A percentile compares a stretch with the other conserved stretches of the same genome.
Evolutionary conservation across 1,140 invertebrate genomes (phyloP).

Genomic region (Drosophila ogumai): DNA sequence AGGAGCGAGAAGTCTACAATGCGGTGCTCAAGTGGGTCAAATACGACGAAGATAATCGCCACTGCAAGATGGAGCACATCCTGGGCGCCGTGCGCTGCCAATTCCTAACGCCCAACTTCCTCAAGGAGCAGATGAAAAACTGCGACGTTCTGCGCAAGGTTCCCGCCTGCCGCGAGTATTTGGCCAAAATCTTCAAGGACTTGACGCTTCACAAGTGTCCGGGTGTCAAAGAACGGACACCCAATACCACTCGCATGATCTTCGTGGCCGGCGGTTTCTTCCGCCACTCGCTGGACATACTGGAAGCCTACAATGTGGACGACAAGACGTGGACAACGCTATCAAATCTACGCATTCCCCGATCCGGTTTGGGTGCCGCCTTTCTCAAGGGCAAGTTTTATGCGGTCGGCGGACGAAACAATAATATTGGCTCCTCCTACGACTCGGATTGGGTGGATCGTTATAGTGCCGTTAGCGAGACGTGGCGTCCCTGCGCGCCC

Average conservation of each 20-base stretch:
- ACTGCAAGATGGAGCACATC: constrained; percentile 94
- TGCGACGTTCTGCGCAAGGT: constrained; percentile 95
- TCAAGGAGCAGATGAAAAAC: constrained; percentile 95
- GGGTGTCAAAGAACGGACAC: constrained; percentile 91
- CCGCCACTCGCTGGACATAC: constrained; percentile 92
- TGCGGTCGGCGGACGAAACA: constrained; percentile 95
- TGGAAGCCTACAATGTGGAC: constrained; percentile 95
- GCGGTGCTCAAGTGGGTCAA: constrained; percentile 96
- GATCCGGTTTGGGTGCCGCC: constrained; percentile 94
- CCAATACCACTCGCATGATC: constrained; percentile 94
- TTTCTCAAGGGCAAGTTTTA: constrained; percentile 93
- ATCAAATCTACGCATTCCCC: constrained; percentile 91
- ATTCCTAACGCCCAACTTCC: constrained; percentile 95
- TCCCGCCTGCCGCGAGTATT: constrained; percentile 94
- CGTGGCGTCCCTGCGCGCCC: constrained; percentile 91
- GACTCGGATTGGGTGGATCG: constrained; percentile 92
- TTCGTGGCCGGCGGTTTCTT: constrained; percentile 96
- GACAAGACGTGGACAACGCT: constrained; percentile 93
- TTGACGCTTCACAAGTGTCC: constrained; percentile 93
- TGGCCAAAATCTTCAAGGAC: constrained; percentile 95
- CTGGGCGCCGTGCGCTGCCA: constrained; percentile 95
- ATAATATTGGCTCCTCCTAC: constrained; percentile 92
- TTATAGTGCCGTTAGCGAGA: constrained; percentile 79
- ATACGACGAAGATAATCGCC: constrained; percentile 93
- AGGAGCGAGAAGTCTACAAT: constrained; percentile 96